These are phyloP conservation scores for Anarrhichthys ocellatus DNA, from an alignment of 2,113 vertebrate genomes.

Conservation along the genomic window DNA sequence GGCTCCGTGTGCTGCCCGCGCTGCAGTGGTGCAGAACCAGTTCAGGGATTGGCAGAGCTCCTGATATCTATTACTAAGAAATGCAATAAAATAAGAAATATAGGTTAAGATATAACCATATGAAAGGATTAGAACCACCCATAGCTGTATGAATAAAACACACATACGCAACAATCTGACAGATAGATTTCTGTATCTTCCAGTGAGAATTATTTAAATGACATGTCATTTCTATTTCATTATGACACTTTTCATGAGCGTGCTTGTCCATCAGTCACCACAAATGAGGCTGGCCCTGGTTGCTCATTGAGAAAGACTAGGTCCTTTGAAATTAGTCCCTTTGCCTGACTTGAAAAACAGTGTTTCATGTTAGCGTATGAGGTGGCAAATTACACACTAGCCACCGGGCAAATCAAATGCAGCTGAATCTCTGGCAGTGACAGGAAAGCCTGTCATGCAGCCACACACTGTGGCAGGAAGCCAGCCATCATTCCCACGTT, in stretches of 20 bases:
- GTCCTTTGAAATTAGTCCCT: slow-evolving; percentile 37
- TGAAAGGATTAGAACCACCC: neutral
- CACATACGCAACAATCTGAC: neutral
- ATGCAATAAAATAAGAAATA: too few species aligned
- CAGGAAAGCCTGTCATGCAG: slow-evolving; percentile 42
- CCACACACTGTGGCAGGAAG: slow-evolving; percentile 30
- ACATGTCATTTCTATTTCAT: neutral
- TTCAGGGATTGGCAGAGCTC: neutral
- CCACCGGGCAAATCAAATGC: slow-evolving; percentile 60
- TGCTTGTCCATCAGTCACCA: slow-evolving; percentile 14
- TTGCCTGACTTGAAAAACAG: slow-evolving; percentile 32
- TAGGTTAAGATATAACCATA: neutral
- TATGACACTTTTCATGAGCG: neutral
- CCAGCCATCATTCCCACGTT: slow-evolving; percentile 40
- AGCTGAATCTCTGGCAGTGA: slow-evolving; percentile 43
- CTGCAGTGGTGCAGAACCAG: neutral
- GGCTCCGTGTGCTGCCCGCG: too few species aligned
- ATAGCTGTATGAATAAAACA: neutral
- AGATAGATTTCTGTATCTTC: neutral
- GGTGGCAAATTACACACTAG: slow-evolving; percentile 36
- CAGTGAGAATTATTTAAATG: neutral
- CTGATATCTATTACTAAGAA: too few species aligned
- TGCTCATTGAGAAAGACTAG: slow-evolving; percentile 6
- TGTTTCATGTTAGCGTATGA: slow-evolving; percentile 14
- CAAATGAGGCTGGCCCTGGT: slow-evolving; percentile 11